Base-by-base conservation (phyloP, 2,113 vertebrate genomes). In the Nansenia antarctica region DNA sequence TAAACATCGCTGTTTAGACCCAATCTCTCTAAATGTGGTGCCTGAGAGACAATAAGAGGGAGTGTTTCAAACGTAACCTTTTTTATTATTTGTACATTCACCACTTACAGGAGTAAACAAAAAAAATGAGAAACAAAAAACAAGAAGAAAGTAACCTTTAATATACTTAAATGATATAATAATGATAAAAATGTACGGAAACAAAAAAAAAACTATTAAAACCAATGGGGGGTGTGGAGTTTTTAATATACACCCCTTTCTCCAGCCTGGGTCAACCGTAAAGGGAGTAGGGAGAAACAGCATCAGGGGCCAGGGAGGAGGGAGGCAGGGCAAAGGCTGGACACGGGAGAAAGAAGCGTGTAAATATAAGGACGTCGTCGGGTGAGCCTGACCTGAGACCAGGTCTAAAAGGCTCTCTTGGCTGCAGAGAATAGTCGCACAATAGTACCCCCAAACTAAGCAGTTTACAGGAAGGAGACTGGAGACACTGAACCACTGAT, bases 21-120 rank as follows among this genome's bases (percentile, higher is more conserved):
- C n/a, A n/a, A n/a, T n/a, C n/a, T n/a, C n/a, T n/a, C n/a, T n/a
- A n/a, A n/a, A n/a, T n/a, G n/a, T n/a, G n/a, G n/a, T n/a, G n/a
- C n/a, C n/a, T n/a, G n/a, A n/a, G n/a, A n/a, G n/a, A n/a, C n/a
- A n/a, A n/a, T n/a, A n/a, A n/a, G n/a, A n/a, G n/a, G n/a, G n/a
- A n/a, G n/a, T n/a, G n/a, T 77, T 76, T 86, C 79, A 92, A 91
- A 89, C 71, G 83, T 88, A 80, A 88, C 73, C n/a, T 85, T 90
- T 81, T 91, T 92, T 91, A 90, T 91, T 91, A 88, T 93, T 93
- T 93, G 85, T 93, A 93, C 92, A 93, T 93, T 92, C 90, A 93
- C 90, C 91, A 92, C 87, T 92, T 87, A 92, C 90, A 90, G 88
- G 90, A 82, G 88, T 89, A 90, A 88, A 87, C 83, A 85, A 88